Percentiles rank a stretch among this genome's conserved stretches.
Conservation (phyloP, 2,797 vertebrate species). For the Falco concolor region DNA sequence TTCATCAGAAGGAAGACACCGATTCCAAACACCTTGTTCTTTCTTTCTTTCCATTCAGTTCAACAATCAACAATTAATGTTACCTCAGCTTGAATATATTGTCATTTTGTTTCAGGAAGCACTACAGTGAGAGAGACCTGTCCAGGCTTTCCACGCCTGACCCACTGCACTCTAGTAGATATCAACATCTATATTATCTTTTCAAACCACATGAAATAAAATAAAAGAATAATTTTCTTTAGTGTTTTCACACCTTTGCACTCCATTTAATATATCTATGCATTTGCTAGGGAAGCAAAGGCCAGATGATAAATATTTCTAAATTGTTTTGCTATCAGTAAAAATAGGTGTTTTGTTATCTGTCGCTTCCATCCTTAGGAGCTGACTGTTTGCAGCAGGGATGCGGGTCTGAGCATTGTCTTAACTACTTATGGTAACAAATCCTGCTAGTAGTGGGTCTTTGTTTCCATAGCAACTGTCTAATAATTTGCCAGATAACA, state of each 20-base stretch:
- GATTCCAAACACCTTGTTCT: not conserved
- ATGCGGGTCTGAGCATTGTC: slow-evolving; percentile 49
- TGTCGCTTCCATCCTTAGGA: slow-evolving; percentile 33
- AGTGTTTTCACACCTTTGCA: slow-evolving; percentile 17
- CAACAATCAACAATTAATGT: not conserved
- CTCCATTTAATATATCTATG: slow-evolving; percentile 7
- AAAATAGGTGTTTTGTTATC: slow-evolving; percentile 58
- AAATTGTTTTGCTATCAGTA: slow-evolving; percentile 60
- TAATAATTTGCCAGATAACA: slow-evolving; percentile 67
- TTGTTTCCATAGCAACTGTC: slow-evolving; percentile 58
- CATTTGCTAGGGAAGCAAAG: slow-evolving; percentile 5
- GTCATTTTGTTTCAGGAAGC: not conserved
- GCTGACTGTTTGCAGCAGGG: slow-evolving; percentile 25
- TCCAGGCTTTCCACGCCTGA: not conserved
- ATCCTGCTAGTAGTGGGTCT: slow-evolving; percentile 23
- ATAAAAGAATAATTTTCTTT: slow-evolving; percentile 51
- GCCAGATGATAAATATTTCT: slow-evolving; percentile 44
- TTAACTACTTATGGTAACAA: slow-evolving; percentile 54
- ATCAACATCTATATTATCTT: not conserved
- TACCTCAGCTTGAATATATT: not conserved
- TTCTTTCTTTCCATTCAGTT: not conserved
- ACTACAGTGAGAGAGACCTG: not conserved
- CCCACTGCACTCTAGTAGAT: not conserved
- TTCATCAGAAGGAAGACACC: not conserved
- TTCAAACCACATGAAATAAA: slow-evolving; percentile 13